A percentile compares a stretch with the other conserved stretches of the same genome.
Conservation (phyloP, 2,113 vertebrate species). For the Platysternon megacephalum region DNA sequence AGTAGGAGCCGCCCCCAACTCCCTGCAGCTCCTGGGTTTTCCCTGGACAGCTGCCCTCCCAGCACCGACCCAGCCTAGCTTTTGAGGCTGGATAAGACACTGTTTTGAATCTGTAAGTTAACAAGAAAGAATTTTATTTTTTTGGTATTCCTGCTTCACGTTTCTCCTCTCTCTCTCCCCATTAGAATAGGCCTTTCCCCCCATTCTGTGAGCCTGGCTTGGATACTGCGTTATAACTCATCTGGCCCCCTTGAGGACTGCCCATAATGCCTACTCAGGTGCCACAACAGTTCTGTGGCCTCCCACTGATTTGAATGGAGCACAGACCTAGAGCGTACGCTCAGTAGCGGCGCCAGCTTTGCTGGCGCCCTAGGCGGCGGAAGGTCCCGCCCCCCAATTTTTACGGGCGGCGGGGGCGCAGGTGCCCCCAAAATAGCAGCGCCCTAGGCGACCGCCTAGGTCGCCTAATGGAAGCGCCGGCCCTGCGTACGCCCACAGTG, state of each 20-base stretch:
- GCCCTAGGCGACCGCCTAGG: too few species aligned
- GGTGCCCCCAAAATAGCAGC: too few species aligned
- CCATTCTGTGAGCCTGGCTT: neutral
- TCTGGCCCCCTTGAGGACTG: neutral
- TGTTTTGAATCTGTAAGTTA: neutral
- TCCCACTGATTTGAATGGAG: neutral
- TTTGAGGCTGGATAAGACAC: neutral
- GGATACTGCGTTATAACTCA: neutral
- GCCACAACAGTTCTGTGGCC: neutral
- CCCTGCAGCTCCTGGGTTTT: neutral
- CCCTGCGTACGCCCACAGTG: accelerated
- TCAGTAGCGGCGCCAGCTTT: too few species aligned
- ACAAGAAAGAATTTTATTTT: neutral
- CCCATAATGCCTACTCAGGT: neutral
- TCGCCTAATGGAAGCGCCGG: too few species aligned
- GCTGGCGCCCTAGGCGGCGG: too few species aligned
- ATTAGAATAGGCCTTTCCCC: neutral
- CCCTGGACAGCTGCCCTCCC: neutral
- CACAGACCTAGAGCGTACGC: accelerated
- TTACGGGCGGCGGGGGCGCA: too few species aligned
- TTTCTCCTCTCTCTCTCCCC: neutral
- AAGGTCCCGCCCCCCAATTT: too few species aligned
- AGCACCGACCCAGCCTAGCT: neutral
- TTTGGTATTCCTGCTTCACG: neutral
- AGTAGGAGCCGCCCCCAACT: neutral